Evolutionary conservation across 2,113 vertebrate species (phyloP).

Genomic region (Dendropsophus ebraccatus): DNA sequence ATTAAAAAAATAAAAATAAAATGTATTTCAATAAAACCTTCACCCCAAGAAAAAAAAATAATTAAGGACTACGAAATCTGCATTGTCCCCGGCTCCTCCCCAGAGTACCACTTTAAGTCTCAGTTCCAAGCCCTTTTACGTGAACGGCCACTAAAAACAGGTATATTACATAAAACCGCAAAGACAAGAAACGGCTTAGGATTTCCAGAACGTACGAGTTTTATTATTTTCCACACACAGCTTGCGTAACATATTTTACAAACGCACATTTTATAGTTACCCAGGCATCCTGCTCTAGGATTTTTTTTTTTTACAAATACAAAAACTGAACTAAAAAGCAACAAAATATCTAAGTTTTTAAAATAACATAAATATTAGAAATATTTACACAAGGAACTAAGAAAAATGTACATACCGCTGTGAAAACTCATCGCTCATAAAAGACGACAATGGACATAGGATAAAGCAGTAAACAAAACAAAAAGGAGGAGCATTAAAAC

Average conservation of each 20-base stretch:
- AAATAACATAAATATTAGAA: conserved; percentile 48
- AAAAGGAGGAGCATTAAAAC: not conserved
- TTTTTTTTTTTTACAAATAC: conserved; percentile 6
- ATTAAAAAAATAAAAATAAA: no score
- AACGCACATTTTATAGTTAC: not conserved
- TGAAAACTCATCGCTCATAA: not conserved
- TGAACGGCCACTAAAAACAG: no score
- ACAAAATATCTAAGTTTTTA: conserved; percentile 11
- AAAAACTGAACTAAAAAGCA: not conserved
- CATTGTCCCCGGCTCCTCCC: no score
- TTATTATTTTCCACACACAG: conserved; percentile 23
- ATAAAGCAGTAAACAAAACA: not conserved
- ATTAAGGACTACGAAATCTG: no score
- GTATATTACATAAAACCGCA: not conserved
- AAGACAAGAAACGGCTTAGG: not conserved
- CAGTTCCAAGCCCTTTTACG: no score
- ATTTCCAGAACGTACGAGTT: not conserved
- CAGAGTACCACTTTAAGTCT: no score
- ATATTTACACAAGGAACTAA: conserved; percentile 19
- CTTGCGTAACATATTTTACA: not conserved
- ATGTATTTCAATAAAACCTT: no score
- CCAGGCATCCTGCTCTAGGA: not conserved
- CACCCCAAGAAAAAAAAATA: no score
- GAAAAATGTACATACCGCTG: not conserved
- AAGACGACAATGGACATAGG: not conserved